Percentiles rank a stretch among this genome's conserved stretches.
These are phyloP conservation scores for Ochropleura plecta DNA, from an alignment of 2,888 invertebrate species.

Conservation along the genomic window DNA sequence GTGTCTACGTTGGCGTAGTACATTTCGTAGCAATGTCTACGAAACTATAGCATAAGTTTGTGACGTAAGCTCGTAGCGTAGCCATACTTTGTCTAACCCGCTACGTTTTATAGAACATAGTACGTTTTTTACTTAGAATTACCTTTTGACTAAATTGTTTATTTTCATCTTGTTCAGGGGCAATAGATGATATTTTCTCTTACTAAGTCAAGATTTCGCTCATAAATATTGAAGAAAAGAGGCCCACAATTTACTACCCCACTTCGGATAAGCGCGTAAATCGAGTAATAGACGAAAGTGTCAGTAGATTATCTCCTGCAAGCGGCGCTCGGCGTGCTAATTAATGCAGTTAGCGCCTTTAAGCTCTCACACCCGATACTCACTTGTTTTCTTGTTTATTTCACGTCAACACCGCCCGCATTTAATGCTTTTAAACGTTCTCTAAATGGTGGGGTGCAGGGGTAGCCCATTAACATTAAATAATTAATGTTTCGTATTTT, in stretches of 20 bases:
- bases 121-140: not conserved
- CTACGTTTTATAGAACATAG: not conserved
- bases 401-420: slow-evolving; percentile 13
- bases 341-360: slow-evolving; percentile 39
- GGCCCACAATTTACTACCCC: not conserved
- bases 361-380: slow-evolving; percentile 23
- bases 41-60: not conserved
- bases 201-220: not conserved
- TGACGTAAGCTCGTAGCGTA: slow-evolving; percentile 20
- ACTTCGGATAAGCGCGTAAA: not conserved
- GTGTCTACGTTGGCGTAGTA: not conserved
- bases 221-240: not conserved
- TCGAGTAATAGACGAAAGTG: slow-evolving; percentile 17
- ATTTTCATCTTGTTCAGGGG: not conserved
- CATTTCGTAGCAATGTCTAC: slow-evolving; percentile 26
- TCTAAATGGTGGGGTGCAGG: not conserved
- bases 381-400: slow-evolving; percentile 38
- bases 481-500: not conserved
- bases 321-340: slow-evolving; percentile 14
- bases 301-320: slow-evolving; percentile 4
- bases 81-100: not conserved
- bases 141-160: not conserved
- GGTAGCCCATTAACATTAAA: not conserved
- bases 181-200: not conserved
- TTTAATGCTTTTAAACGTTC: slow-evolving; percentile 4